phyloP scores from a whole-genome alignment of 23 tunicate genomes.

The Halocynthia aurantium region DNA sequence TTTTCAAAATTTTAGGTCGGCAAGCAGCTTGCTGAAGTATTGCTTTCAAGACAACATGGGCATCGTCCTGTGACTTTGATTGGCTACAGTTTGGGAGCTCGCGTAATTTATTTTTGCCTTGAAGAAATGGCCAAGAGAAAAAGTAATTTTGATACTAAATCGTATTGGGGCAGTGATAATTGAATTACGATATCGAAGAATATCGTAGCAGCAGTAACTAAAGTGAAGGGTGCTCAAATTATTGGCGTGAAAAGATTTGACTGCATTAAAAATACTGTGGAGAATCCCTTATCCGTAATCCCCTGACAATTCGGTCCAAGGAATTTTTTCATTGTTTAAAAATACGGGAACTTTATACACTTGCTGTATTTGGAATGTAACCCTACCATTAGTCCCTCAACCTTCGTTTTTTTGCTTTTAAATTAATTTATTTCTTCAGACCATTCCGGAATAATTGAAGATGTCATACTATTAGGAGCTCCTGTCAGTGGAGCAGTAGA shows the following conservation, averaged over 20 bases:
- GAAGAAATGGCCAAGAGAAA: slow-evolving; percentile 83
- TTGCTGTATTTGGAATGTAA: too few species aligned
- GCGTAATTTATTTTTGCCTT: slow-evolving; percentile 85
- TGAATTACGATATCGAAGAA: not conserved
- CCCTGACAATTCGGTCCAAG: too few species aligned
- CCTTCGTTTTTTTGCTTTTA: too few species aligned
- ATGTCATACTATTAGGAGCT: slow-evolving; percentile 83
- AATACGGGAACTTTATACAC: too few species aligned
- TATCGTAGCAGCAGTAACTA: not conserved
- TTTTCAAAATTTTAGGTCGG: slow-evolving; percentile 49
- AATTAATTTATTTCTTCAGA: slow-evolving; percentile 19
- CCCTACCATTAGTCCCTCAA: too few species aligned
- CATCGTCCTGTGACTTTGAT: slow-evolving; percentile 92
- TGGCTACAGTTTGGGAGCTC: slow-evolving; percentile 88
- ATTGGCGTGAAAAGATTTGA: too few species aligned
- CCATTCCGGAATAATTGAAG: slow-evolving; percentile 80
- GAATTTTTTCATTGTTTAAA: too few species aligned
- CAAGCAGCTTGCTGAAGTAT: slow-evolving; percentile 85
- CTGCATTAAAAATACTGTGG: too few species aligned
- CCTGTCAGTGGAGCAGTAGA: slow-evolving; percentile 68
- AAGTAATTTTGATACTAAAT: slow-evolving; percentile 32
- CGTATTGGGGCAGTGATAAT: not conserved
- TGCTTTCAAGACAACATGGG: slow-evolving; percentile 86
- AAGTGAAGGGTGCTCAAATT: not conserved
- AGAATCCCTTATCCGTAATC: too few species aligned